phyloP scores from a whole-genome alignment of 1,140 invertebrate species.

The Polypedilum vanderplanki region DNA sequence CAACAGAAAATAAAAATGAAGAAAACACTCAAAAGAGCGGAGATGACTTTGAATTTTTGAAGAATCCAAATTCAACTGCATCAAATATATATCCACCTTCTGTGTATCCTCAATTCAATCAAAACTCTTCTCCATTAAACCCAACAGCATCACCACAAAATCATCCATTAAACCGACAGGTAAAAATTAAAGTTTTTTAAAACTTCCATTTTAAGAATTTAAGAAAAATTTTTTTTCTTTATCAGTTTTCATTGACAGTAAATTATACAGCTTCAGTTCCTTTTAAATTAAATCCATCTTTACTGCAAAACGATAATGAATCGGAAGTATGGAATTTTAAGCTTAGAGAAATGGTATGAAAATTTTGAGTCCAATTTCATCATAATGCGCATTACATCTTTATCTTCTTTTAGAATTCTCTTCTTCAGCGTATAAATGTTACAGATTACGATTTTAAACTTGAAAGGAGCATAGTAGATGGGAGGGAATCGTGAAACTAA shows the following conservation, averaged over 20 bases:
- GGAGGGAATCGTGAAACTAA: not conserved
- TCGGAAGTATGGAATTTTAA: slow-evolving; percentile 1
- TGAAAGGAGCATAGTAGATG: not conserved
- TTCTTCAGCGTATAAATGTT: not conserved
- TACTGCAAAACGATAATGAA: not conserved
- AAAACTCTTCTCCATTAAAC: too few relatives aligned
- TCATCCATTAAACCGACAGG: not conserved
- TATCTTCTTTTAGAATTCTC: not conserved
- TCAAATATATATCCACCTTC: not conserved
- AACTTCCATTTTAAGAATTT: not conserved
- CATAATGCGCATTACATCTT: not conserved
- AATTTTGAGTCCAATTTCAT: not conserved
- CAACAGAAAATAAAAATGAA: not conserved
- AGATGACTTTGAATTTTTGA: not conserved
- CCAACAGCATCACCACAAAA: not conserved
- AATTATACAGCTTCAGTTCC: not conserved
- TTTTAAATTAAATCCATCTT: not conserved
- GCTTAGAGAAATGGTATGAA: slow-evolving; percentile 17
- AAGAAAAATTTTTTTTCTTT: not conserved
- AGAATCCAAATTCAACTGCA: not conserved
- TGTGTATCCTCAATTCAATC: too few relatives aligned
- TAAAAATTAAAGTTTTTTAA: not conserved
- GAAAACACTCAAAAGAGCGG: not conserved
- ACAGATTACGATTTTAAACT: not conserved
- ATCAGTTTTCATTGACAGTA: not conserved